A percentile compares a stretch with the other conserved stretches of the same genome.
Evolutionary conservation across 1,140 invertebrate genomes (phyloP).

Genomic region (Belonocnema kinseyi): DNA sequence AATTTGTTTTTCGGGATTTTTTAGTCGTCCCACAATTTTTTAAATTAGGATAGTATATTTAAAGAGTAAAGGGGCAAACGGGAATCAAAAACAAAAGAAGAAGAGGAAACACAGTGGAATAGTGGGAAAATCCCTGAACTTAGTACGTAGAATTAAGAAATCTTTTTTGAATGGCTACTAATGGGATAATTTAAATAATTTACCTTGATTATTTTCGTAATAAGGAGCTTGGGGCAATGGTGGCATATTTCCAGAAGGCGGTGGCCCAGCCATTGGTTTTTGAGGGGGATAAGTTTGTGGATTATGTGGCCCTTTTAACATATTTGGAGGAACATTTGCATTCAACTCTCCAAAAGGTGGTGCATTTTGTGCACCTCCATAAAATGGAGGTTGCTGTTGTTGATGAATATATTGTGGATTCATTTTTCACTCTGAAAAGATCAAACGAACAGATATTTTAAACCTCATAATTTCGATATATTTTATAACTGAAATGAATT

Average conservation of each 20-base stretch:
- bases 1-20: too few species aligned
- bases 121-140: too few species aligned
- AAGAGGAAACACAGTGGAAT: too few species aligned
- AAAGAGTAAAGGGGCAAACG: too few species aligned
- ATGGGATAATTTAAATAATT: not conserved
- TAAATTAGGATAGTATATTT: too few species aligned
- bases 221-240: slow-evolving; percentile 51
- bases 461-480: not conserved
- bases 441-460: not conserved
- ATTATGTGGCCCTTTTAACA: slow-evolving; percentile 40
- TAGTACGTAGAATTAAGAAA: too few species aligned
- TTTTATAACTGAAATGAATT: too few species aligned
- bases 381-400: slow-evolving; percentile 50
- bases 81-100: too few species aligned
- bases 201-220: slow-evolving; percentile 50
- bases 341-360: slow-evolving; percentile 53
- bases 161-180: too few species aligned
- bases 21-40: too few species aligned
- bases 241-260: slow-evolving; percentile 38
- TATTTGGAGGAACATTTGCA: slow-evolving; percentile 54
- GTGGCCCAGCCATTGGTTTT: slow-evolving; percentile 40
- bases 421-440: slow-evolving; percentile 52
- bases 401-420: slow-evolving; percentile 66
- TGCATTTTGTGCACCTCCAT: slow-evolving; percentile 50
- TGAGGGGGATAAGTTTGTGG: slow-evolving; percentile 48